A percentile compares a stretch with the other conserved stretches of the same genome.
Conservation (phyloP, 2,113 vertebrate species). For the Cinclus mexicanus region DNA sequence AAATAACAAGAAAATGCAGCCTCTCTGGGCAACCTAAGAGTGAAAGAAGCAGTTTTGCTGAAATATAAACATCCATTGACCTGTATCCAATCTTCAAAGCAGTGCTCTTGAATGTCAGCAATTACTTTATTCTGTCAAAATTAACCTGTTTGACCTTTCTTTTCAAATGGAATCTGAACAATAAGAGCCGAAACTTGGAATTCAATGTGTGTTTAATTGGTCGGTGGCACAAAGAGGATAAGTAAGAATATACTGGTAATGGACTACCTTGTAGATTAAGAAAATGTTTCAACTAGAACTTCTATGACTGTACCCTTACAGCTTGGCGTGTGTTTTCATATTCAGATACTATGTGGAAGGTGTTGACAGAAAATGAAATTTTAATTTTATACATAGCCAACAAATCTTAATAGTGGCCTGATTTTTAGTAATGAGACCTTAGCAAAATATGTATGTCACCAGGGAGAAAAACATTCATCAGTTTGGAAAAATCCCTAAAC, state of each 20-base stretch:
- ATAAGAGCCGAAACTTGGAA: neutral
- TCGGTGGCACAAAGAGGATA: neutral
- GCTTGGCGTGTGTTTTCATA: slow-evolving; percentile 58
- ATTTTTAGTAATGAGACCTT: slow-evolving; percentile 69
- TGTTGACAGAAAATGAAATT: slow-evolving; percentile 71
- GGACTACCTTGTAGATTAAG: neutral
- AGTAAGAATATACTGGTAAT: neutral
- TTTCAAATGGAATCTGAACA: neutral
- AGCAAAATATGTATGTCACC: slow-evolving; percentile 60
- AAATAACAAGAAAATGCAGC: neutral
- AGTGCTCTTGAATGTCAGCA: neutral
- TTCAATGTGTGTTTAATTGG: neutral
- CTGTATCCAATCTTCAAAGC: neutral
- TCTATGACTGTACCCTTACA: slow-evolving; percentile 4
- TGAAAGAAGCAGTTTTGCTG: neutral
- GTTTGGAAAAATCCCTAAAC: slow-evolving; percentile 69
- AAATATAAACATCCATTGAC: neutral
- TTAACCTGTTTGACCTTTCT: neutral
- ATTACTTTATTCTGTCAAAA: neutral
- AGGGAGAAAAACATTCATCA: slow-evolving; percentile 54
- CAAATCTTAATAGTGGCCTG: slow-evolving; percentile 63
- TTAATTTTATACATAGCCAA: slow-evolving; percentile 65
- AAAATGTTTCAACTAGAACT: slow-evolving; percentile 13
- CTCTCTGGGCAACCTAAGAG: neutral
- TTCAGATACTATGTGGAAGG: slow-evolving; percentile 58